A percentile compares a stretch with the other conserved stretches of the same genome.
Conservation (phyloP, 1,140 invertebrate genomes). For the Calephelis virginiensis region DNA sequence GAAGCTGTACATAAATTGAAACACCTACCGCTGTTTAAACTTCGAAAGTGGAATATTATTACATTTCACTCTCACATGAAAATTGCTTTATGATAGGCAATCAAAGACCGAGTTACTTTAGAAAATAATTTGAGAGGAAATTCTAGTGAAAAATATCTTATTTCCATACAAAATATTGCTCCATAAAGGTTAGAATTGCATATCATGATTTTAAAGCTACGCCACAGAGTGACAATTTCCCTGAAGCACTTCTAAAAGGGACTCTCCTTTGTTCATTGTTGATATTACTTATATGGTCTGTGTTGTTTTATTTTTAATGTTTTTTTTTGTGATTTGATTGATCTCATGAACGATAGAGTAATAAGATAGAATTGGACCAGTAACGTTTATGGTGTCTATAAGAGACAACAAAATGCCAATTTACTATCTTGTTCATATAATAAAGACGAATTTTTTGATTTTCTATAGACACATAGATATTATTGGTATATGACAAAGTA, state of each 20-base stretch:
- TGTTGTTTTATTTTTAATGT: not conserved
- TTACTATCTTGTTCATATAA: no score
- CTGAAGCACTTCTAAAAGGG: conserved; percentile 29
- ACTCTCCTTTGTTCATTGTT: conserved; percentile 23
- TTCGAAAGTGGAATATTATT: conserved; percentile 9
- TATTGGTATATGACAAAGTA: no score
- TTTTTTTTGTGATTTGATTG: no score
- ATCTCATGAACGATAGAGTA: no score
- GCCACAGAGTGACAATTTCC: conserved; percentile 43
- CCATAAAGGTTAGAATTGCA: conserved; percentile 43
- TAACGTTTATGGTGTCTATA: no score
- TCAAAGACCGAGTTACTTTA: conserved; percentile 29
- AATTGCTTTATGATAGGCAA: conserved; percentile 37
- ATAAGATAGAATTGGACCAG: no score
- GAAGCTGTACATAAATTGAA: conserved; percentile 3
- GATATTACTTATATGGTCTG: conserved; percentile 3
- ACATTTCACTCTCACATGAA: conserved; percentile 24
- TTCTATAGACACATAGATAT: no score
- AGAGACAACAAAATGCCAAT: no score
- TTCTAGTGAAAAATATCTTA: conserved; percentile 43
- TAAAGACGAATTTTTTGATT: no score
- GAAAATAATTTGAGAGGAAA: conserved; percentile 27
- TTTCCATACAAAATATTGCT: conserved; percentile 43
- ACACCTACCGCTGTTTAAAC: conserved; percentile 9
- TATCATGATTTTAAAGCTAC: conserved; percentile 40